These are phyloP conservation scores for Stenoptilia bipunctidactyla DNA, from an alignment of 2,888 invertebrate species.

Conservation along the genomic window DNA sequence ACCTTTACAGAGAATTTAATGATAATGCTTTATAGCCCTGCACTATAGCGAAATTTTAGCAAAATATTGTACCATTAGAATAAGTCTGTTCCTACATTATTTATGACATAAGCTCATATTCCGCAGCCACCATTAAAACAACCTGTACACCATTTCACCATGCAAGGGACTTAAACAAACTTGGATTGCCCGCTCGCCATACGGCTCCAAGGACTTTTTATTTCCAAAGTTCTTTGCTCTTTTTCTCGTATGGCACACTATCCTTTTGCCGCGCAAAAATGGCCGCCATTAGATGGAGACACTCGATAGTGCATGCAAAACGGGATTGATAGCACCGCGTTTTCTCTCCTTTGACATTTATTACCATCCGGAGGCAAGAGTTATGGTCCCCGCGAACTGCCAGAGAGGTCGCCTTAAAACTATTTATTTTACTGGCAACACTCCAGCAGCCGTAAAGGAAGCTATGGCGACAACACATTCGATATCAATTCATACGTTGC, in stretches of 20 bases:
- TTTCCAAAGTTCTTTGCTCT: constrained; percentile 6
- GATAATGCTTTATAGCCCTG: too few species aligned
- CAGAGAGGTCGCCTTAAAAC: constrained; percentile 44
- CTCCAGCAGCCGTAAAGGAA: constrained; percentile 44
- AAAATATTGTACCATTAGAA: too few species aligned
- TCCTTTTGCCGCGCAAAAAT: constrained; percentile 32
- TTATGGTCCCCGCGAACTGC: constrained; percentile 38
- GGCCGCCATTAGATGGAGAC: constrained; percentile 48
- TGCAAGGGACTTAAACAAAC: background rate
- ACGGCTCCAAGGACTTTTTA: constrained; percentile 22
- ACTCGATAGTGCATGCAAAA: constrained; percentile 52
- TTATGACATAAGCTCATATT: too few species aligned
- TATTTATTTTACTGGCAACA: constrained; percentile 54
- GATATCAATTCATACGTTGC: constrained; percentile 44
- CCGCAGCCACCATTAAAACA: too few species aligned
- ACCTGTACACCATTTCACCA: background rate
- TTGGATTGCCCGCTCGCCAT: constrained; percentile 34
- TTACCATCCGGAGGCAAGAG: constrained; percentile 33
- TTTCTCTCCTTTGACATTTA: constrained; percentile 50
- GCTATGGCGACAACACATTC: constrained; percentile 24
- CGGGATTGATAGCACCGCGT: constrained; percentile 54
- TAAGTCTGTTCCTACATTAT: too few species aligned
- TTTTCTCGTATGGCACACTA: constrained; percentile 30
- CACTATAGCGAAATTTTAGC: too few species aligned
- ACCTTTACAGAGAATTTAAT: too few species aligned